Conservation (phyloP, 2,113 vertebrate genomes). For the Gambusia affinis region DNA sequence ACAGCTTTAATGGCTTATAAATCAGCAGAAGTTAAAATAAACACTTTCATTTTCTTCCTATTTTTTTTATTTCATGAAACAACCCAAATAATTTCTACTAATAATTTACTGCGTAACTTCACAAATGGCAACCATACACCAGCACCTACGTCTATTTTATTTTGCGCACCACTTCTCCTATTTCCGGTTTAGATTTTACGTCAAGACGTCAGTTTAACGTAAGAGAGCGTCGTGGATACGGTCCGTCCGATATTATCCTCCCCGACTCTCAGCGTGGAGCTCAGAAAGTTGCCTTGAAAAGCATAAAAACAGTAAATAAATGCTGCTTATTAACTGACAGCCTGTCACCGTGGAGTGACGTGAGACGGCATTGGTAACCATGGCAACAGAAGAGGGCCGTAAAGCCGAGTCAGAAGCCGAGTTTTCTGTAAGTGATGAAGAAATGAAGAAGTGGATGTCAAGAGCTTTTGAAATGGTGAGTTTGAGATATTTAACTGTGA, state of each 20-base stretch:
- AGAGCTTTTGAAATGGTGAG: conserved; percentile 80
- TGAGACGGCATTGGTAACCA: not conserved
- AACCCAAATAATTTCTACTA: too few relatives aligned
- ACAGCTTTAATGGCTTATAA: too few relatives aligned
- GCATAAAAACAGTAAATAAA: not conserved
- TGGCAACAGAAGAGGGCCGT: conserved; percentile 43
- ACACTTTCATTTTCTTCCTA: too few relatives aligned
- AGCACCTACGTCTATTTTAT: not conserved
- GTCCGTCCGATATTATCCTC: conserved; percentile 70
- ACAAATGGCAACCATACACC: too few relatives aligned
- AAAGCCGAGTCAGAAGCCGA: not conserved
- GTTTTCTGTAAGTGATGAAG: conserved; percentile 60
- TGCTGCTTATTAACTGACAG: rapidly evolving
- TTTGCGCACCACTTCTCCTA: not conserved
- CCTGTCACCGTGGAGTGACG: not conserved
- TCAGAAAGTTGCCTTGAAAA: not conserved
- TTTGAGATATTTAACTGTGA: too few relatives aligned
- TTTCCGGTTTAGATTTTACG: not conserved
- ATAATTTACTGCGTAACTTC: too few relatives aligned
- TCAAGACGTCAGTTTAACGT: not conserved
- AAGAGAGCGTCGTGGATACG: not conserved
- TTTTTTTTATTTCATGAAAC: too few relatives aligned
- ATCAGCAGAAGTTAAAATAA: too few relatives aligned
- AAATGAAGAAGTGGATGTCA: conserved; percentile 76
- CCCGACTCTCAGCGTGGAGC: not conserved